Conservation (phyloP, 2,113 vertebrate genomes). For the Indicator maculatus region DNA sequence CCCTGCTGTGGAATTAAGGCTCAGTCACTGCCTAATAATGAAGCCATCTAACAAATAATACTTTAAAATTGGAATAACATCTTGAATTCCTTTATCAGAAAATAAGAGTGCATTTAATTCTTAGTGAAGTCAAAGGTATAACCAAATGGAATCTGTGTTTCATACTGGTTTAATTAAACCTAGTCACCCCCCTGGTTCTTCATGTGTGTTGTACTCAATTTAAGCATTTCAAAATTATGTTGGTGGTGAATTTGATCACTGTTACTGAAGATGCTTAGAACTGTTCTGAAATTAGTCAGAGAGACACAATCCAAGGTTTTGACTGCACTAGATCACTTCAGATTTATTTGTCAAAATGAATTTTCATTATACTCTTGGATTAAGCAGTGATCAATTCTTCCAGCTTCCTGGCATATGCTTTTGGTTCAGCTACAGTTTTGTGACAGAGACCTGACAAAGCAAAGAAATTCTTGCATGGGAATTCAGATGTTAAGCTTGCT, state of each 20-base stretch:
- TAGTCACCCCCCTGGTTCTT: constrained; percentile 59
- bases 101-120: constrained; percentile 68
- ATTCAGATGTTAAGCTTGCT: constrained; percentile 2
- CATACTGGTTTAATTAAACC: constrained; percentile 65
- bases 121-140: constrained; percentile 39
- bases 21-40: constrained; percentile 60
- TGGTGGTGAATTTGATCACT: constrained; percentile 29
- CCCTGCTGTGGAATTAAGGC: constrained; percentile 66
- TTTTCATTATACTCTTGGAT: constrained; percentile 20
- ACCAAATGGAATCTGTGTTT: constrained; percentile 53
- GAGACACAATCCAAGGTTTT: neutral
- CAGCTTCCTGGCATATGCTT: constrained; percentile 11
- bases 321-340: neutral
- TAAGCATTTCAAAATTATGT: constrained; percentile 41
- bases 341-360: constrained; percentile 32
- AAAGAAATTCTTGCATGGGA: neutral
- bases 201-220: constrained; percentile 46
- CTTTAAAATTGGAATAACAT: constrained; percentile 64
- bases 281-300: constrained; percentile 13
- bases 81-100: constrained; percentile 67
- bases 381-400: constrained; percentile 17
- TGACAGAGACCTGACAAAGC: constrained; percentile 13
- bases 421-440: constrained; percentile 4
- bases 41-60: constrained; percentile 60
- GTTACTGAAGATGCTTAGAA: neutral